Evolutionary conservation across 2,888 invertebrate species (phyloP).

Genomic region (Tuberolachnus salignus): DNA sequence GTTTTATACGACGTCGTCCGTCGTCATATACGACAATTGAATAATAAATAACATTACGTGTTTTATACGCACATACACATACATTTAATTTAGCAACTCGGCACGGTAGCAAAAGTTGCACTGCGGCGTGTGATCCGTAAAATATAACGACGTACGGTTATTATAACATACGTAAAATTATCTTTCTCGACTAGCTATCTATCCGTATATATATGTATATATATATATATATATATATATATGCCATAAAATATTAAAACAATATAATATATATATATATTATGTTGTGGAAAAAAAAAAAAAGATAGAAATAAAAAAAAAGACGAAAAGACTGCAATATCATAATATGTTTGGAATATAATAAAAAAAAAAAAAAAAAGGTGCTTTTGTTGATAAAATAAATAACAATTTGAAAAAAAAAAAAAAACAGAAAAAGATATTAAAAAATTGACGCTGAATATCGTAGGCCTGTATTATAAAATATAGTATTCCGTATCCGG

Average conservation of each 20-base stretch:
- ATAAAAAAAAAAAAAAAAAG: neutral
- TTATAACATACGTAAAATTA: neutral
- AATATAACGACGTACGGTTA: neutral
- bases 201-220: constrained; percentile 1
- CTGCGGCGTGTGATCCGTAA: constrained; percentile 1
- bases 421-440: neutral
- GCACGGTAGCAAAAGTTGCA: constrained; percentile 52
- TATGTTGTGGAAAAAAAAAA: neutral
- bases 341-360: neutral
- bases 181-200: neutral
- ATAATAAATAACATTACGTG: neutral
- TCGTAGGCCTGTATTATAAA: constrained; percentile 35
- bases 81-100: constrained; percentile 48
- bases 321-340: no score
- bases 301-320: no score
- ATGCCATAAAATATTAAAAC: neutral
- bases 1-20: neutral
- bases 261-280: constrained; percentile 10
- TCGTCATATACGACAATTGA: constrained; percentile 39
- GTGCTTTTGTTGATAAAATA: constrained; percentile 22
- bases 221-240: neutral
- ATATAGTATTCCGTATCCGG: neutral
- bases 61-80: no score
- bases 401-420: no score
- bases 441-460: constrained; percentile 42